These are phyloP conservation scores for Sebastes kiyomatsui DNA, from an alignment of 2,797 vertebrate genomes.

Conservation along the genomic window DNA sequence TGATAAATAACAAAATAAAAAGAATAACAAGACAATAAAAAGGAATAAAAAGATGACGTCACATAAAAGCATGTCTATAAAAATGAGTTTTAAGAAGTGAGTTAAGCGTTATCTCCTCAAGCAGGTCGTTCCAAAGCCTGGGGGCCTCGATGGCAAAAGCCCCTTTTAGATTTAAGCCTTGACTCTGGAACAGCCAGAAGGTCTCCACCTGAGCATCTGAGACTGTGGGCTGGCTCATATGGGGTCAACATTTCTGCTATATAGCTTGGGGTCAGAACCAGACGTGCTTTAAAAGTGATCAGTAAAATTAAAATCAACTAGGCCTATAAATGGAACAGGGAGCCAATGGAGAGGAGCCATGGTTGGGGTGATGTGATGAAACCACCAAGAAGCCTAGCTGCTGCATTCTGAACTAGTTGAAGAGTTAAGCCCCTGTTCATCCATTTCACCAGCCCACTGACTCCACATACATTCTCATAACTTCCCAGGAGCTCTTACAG, in stretches of 20 bases:
- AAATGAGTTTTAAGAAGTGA: not conserved
- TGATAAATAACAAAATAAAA: not conserved
- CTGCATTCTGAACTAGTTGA: not conserved
- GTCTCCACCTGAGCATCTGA: not conserved
- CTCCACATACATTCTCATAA: not conserved
- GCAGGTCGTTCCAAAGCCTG: not conserved
- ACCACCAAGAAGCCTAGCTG: not conserved
- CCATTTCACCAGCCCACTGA: not conserved
- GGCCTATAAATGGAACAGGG: not conserved
- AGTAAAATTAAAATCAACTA: not conserved
- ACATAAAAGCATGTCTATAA: not conserved
- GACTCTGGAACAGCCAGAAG: not conserved
- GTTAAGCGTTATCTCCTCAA: not conserved
- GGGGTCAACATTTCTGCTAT: not conserved
- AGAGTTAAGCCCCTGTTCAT: not conserved
- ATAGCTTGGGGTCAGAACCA: not conserved
- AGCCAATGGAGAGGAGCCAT: accelerated
- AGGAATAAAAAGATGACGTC: not conserved
- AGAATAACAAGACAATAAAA: not conserved
- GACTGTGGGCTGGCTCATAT: not conserved
- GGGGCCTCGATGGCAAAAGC: not conserved
- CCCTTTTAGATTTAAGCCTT: not conserved
- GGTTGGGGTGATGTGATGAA: not conserved
- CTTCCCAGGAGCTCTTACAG: not conserved
- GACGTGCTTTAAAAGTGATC: not conserved